Base-by-base conservation (phyloP, 2,888 invertebrate species). In the Archips crataeganus region DNA sequence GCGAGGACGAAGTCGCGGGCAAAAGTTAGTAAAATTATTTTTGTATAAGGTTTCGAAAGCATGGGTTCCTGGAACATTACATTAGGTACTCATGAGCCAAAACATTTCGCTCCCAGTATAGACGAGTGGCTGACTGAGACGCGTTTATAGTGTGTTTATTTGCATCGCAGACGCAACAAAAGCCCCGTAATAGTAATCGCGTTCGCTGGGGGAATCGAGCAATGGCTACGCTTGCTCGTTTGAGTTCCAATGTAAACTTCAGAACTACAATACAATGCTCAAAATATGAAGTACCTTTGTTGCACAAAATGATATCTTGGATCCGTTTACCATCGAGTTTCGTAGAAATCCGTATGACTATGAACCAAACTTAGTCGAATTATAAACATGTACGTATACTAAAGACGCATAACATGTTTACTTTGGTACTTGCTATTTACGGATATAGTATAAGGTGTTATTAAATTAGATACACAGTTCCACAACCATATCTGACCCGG, bases 111-210 rank as follows among this genome's bases (percentile, higher is more conserved):
- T 45, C 11, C 45, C 47, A 63, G 15, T 70, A 69, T 60, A 60
- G 60, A 15, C 61, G 49, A 32, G 69, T 36, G 61, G 51, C 69
- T 11, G 69, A 39, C 23, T 34, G 68, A 60, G 68, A 36, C 61
- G 61, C 61, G 69, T 61, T 69, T 69, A 23, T 61, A 61, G 61
- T 57, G 51, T 54, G 57, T 61, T 68, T 69, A 69, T 69, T 61
- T 70, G 62, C 70, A 70, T 62, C 70, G 57, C 47, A 45, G 59
- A 64, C 57, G 64, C 64, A 64, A 70, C 70, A 71, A 71, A 64
- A 47, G 59, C 32, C 59, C 57, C 57, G 57, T 36, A 49, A 63
- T 70, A 59, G 57, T 70, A 70, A 57, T 59, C 39, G 57, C 47
- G 23, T 15, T 49, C 39, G 42, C 34, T 45, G n/a, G 36, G 8